Base-by-base conservation (phyloP, 2,888 invertebrate genomes). In the Spilarctia lutea region DNA sequence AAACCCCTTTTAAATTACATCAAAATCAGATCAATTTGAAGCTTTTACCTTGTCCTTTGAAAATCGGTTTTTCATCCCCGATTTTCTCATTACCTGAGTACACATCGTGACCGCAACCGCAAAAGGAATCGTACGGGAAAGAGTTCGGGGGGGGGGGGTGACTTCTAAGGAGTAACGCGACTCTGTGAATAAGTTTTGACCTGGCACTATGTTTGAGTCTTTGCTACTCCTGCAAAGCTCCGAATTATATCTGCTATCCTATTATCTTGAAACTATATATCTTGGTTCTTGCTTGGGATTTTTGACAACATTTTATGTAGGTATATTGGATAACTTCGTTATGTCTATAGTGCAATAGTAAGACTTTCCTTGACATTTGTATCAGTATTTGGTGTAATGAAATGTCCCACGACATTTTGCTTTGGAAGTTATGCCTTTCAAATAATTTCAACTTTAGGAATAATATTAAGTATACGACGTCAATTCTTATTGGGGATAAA, bases 121-220 rank as follows among this genome's bases (percentile, higher is more conserved):
- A 7, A 52, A 52, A 20, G 8, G 20, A 24, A 8, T 52, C 45
- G 45, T 18, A 45, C 2, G 73, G 27, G 67, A 33, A 45, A 45
- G 45, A 45, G 16, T n/a, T n/a, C n/a, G 45, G 3, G 2, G 45
- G 16, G 16, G 39, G 18, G 45, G 16, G 20, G 70, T 27, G 48
- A 7, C 18, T 18, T 48, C 1, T 48, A 20, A 48, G 60, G 73
- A 74, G 88, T 89, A 89, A 89, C 88, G 88, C 87, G 88, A 89
- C 89, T 88, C 89, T 87, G 90, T 92, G 91, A 92, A 93, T 92
- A 92, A 91, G 87, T 88, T 89, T 87, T 88, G 90, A 87, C 84
- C 85, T 83, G 82, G 82, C 81, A 80, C 79, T 79, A 75, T 79
- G 79, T 80, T 77, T 88, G 87, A 88, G 87, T 79, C 77, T 79